A percentile compares a stretch with the other conserved stretches of the same genome.
Evolutionary conservation across 1,140 invertebrate genomes (phyloP).

Genomic region (Tetragnatha versicolor): DNA sequence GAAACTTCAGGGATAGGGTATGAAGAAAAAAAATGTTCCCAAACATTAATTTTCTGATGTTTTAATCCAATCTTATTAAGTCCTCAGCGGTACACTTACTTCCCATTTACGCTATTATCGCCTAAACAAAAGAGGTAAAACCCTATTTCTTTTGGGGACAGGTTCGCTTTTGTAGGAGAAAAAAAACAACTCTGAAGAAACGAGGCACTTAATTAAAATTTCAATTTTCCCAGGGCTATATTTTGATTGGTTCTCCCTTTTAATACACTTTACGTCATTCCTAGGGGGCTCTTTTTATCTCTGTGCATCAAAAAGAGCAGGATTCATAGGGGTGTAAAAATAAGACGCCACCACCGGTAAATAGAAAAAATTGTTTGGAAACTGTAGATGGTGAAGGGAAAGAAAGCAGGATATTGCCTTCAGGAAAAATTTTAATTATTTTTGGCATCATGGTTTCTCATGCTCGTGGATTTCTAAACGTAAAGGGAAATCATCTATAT

Average conservation of each 20-base stretch:
- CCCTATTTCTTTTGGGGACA: constrained; percentile 9
- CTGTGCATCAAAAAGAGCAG: not conserved
- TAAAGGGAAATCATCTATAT: too few relatives aligned
- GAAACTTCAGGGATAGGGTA: not conserved
- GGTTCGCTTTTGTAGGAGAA: not conserved
- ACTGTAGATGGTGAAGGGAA: too few relatives aligned
- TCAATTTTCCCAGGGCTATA: constrained; percentile 11
- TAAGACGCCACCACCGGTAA: too few relatives aligned
- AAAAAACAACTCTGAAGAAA: constrained; percentile 2
- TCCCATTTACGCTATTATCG: constrained; percentile 4
- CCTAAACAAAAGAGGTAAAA: constrained; percentile 23
- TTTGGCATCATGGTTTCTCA: too few relatives aligned
- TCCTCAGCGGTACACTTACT: not conserved
- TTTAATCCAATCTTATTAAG: constrained; percentile 23
- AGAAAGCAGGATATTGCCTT: too few relatives aligned
- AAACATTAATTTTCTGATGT: constrained; percentile 5
- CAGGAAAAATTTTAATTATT: too few relatives aligned
- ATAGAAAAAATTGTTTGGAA: too few relatives aligned
- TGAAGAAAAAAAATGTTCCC: not conserved
- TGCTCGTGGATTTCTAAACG: too few relatives aligned
- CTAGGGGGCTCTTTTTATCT: not conserved
- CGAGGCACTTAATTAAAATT: constrained; percentile 28
- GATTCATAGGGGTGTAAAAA: too few relatives aligned
- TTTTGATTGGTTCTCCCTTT: constrained; percentile 30
- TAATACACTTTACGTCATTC: not conserved